These are phyloP conservation scores for Orthonevra nobilis DNA, from an alignment of 2,888 invertebrate species.

Conservation along the genomic window DNA sequence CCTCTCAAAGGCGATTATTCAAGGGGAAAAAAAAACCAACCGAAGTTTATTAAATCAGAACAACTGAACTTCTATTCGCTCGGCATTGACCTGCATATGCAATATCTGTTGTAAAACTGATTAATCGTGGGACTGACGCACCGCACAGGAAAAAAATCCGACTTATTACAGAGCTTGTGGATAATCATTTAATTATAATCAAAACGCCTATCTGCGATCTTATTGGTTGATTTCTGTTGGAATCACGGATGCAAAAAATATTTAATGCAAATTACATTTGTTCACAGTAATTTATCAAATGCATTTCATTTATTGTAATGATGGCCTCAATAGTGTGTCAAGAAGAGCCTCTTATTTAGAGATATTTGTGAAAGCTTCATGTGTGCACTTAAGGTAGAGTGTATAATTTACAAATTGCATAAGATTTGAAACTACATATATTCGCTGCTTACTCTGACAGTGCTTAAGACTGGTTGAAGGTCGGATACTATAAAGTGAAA, in stretches of 20 bases:
- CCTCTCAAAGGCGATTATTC: conserved; percentile 5
- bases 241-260: conserved; percentile 56
- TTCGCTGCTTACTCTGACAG: no score
- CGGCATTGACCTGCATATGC: conserved; percentile 68
- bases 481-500: no score
- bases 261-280: conserved; percentile 61
- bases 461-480: no score
- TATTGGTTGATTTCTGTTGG: conserved; percentile 57
- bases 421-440: no score
- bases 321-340: conserved; percentile 50
- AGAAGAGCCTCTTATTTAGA: conserved; percentile 36
- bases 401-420: no score
- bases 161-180: no score
- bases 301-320: conserved; percentile 6
- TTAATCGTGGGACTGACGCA: conserved; percentile 29
- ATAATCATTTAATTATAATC: conserved; percentile 66
- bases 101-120: conserved; percentile 29
- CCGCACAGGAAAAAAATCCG: background rate
- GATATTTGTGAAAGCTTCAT: no score
- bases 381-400: no score
- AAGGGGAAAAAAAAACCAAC: no score
- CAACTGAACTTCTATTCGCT: conserved; percentile 8
- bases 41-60: no score
- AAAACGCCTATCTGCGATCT: conserved; percentile 54
- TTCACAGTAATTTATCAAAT: no score